These are phyloP conservation scores for Acanthochromis polyacanthus DNA, from an alignment of 2,113 vertebrate genomes.

Conservation along the genomic window DNA sequence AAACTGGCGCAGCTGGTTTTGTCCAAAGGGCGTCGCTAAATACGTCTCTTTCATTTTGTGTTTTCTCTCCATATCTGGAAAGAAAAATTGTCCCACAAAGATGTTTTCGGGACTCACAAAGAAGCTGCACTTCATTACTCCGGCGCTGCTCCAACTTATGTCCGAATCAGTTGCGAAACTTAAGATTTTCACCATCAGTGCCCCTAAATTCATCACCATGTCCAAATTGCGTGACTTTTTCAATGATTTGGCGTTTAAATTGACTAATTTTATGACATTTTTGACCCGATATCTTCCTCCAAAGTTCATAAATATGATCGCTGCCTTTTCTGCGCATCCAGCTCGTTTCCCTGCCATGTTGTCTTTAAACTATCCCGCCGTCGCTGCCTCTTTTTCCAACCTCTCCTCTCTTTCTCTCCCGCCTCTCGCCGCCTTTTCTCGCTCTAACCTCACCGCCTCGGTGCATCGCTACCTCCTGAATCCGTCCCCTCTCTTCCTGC, in stretches of 20 bases:
- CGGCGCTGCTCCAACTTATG: conserved; percentile 2
- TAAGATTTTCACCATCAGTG: neutral
- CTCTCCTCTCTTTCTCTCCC: conserved; percentile 14
- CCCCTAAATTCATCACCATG: neutral
- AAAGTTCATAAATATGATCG: neutral
- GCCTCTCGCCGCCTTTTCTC: conserved; percentile 29
- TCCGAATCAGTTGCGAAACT: conserved; percentile 23
- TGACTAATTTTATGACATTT: conserved; percentile 24
- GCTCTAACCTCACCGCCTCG: conserved; percentile 27
- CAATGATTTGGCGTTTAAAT: neutral
- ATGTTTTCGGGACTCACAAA: conserved; percentile 22
- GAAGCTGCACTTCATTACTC: conserved; percentile 34
- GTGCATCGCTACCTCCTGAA: conserved; percentile 66
- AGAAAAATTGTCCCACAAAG: conserved; percentile 19
- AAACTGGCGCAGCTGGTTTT: conserved; percentile 46
- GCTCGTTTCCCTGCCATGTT: conserved; percentile 10
- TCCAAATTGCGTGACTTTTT: conserved; percentile 29
- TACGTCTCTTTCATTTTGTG: conserved; percentile 62
- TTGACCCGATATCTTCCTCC: conserved; percentile 15
- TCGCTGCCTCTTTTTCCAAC: conserved; percentile 25
- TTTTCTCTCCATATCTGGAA: conserved; percentile 55
- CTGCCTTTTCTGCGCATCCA: conserved; percentile 23
- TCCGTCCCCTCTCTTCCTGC: conserved; percentile 84
- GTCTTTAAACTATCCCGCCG: conserved; percentile 3
- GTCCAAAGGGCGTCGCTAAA: conserved; percentile 60